phyloP scores from a whole-genome alignment of 2,888 invertebrate genomes.

The Dusona sp. region DNA sequence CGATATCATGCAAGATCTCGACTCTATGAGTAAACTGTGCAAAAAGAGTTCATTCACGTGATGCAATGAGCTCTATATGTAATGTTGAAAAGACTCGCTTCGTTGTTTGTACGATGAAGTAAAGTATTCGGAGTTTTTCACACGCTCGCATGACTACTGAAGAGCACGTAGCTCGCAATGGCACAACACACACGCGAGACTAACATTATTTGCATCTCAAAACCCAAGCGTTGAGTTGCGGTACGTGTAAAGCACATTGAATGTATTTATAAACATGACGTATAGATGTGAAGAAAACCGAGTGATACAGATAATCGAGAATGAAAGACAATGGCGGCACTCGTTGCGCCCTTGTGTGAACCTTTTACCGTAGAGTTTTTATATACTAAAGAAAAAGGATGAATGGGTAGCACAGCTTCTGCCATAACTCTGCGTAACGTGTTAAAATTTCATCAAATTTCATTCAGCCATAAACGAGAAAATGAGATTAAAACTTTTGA shows the following conservation, averaged over 20 bases:
- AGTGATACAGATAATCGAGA: not conserved
- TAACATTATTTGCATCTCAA: not conserved
- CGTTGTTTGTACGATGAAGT: slow-evolving; percentile 47
- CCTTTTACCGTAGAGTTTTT: not conserved
- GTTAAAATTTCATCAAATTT: slow-evolving; percentile 11
- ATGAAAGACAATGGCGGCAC: not conserved
- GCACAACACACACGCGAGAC: slow-evolving; percentile 29
- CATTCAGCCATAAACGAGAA: not conserved
- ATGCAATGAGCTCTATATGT: slow-evolving; percentile 27
- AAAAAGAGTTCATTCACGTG: slow-evolving; percentile 34
- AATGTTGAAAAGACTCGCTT: slow-evolving; percentile 41
- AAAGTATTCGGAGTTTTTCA: slow-evolving; percentile 49
- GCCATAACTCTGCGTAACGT: not conserved
- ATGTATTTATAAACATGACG: not conserved
- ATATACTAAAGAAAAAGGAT: not conserved
- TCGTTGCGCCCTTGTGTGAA: not conserved
- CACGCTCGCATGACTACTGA: slow-evolving; percentile 52
- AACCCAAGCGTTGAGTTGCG: not conserved
- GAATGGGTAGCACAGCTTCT: not conserved
- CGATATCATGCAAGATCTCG: slow-evolving; percentile 19
- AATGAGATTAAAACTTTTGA: slow-evolving; percentile 18
- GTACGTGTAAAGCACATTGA: not conserved
- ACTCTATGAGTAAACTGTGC: slow-evolving; percentile 20
- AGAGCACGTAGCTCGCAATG: slow-evolving; percentile 36
- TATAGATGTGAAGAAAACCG: not conserved